A percentile compares a stretch with the other conserved stretches of the same genome.
Conservation (phyloP, 92 coral and sea anemone genomes). For the Epizoanthus stellaris region DNA sequence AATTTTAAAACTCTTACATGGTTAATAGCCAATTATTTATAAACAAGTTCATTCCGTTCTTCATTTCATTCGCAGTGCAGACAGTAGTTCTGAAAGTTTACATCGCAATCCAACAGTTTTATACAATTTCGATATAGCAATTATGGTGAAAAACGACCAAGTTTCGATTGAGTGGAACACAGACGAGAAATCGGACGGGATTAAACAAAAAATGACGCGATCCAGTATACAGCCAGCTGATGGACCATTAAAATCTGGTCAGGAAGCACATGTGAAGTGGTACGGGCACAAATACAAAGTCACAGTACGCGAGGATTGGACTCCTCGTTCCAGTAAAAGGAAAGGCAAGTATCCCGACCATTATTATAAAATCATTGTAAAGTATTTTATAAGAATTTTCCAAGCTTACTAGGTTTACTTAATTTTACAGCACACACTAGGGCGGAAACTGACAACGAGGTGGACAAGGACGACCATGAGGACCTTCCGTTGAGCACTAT, state of each 20-base stretch:
- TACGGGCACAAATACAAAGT: constrained; percentile 13
- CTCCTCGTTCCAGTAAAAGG: constrained; percentile 15
- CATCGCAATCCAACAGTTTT: too few species aligned
- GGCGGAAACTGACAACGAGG: constrained; percentile 1
- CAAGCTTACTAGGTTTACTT: background rate
- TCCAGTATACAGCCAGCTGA: background rate
- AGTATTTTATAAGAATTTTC: background rate
- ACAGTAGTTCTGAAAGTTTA: too few species aligned
- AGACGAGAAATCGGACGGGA: background rate
- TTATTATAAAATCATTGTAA: background rate
- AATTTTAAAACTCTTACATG: too few species aligned
- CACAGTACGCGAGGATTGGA: constrained; percentile 24
- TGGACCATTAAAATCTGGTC: constrained; percentile 22
- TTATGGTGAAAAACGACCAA: constrained; percentile 31
- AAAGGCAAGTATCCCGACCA: constrained; percentile 17
- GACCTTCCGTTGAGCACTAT: constrained; percentile 7
- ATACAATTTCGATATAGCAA: background rate
- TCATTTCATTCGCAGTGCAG: too few species aligned
- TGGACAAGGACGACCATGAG: constrained; percentile 24
- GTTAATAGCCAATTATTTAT: too few species aligned
- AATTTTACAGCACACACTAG: constrained; percentile 20
- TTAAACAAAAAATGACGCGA: constrained; percentile 13
- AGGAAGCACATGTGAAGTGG: constrained; percentile 23
- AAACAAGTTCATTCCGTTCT: too few species aligned
- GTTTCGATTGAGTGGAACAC: constrained; percentile 7